Conservation (phyloP, 2,888 invertebrate species). For the Agrenia bidenticulata region DNA sequence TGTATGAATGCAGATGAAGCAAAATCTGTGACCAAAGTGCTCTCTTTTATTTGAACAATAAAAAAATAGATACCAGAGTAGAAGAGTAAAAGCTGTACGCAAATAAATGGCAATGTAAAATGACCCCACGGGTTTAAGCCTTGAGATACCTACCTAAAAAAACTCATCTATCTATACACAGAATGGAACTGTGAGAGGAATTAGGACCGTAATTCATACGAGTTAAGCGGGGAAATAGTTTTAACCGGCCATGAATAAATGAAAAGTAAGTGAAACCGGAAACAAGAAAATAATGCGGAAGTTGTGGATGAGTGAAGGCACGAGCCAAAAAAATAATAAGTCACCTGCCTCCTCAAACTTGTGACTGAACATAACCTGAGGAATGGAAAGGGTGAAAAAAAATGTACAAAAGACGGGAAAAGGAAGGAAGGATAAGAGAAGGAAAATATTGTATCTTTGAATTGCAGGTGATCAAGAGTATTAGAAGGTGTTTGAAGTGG, state of each 20-base stretch:
- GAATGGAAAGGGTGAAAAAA: not conserved
- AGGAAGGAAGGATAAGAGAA: not conserved
- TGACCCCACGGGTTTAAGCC: slow-evolving; percentile 11
- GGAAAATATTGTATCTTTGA: no score
- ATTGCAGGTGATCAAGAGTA: slow-evolving; percentile 14
- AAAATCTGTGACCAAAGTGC: no score
- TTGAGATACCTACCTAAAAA: slow-evolving; percentile 7
- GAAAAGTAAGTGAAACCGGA: slow-evolving; percentile 23
- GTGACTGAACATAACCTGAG: not conserved
- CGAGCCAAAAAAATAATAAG: slow-evolving; percentile 23
- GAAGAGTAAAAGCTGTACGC: not conserved
- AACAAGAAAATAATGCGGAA: slow-evolving; percentile 31
- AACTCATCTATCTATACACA: not conserved
- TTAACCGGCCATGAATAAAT: slow-evolving; percentile 11
- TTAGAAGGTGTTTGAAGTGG: no score
- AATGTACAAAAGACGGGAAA: not conserved
- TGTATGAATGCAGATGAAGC: no score
- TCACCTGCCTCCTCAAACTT: not conserved
- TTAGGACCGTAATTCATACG: not conserved
- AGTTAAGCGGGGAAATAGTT: no score
- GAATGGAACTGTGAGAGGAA: slow-evolving; percentile 4
- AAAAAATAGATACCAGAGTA: not conserved
- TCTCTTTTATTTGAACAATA: no score
- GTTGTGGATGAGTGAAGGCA: slow-evolving; percentile 36
- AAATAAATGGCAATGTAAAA: slow-evolving; percentile 3